phyloP scores from a whole-genome alignment of 2,797 vertebrate genomes.

The Vultur gryphus region DNA sequence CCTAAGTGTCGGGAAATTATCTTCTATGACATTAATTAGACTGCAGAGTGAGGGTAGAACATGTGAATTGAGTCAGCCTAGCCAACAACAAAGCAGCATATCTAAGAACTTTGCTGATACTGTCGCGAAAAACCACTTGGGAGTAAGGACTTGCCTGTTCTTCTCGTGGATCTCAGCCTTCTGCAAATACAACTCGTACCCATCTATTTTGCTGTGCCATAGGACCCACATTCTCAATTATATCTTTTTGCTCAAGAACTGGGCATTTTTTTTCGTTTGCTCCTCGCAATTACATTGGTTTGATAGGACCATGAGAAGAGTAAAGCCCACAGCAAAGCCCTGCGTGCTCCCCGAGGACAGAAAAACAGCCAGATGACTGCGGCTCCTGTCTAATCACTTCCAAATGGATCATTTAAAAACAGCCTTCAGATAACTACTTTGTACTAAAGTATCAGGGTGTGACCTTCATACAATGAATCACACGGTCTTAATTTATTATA shows the following conservation, averaged over 20 bases:
- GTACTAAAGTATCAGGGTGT: not conserved
- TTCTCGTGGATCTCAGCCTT: not conserved
- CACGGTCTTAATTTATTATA: not conserved
- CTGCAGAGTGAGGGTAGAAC: not conserved
- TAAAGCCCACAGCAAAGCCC: not conserved
- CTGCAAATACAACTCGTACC: not conserved
- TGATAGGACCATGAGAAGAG: not conserved
- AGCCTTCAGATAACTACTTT: not conserved
- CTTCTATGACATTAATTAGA: not conserved
- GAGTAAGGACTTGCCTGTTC: not conserved
- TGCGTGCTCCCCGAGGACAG: not conserved
- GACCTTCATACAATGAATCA: not conserved
- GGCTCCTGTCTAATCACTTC: not conserved
- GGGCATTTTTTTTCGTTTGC: not conserved
- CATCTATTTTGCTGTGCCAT: not conserved
- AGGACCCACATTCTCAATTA: not conserved
- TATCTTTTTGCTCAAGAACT: not conserved
- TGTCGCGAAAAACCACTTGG: not conserved
- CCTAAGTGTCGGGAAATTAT: not conserved
- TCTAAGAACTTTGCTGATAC: not conserved
- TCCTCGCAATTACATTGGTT: not conserved
- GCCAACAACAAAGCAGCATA: not conserved
- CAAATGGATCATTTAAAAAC: not conserved
- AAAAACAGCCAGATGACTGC: not conserved
- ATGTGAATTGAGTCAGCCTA: not conserved